These are phyloP conservation scores for Tachypleus tridentatus DNA, from an alignment of 1,140 invertebrate species.

Conservation along the genomic window DNA sequence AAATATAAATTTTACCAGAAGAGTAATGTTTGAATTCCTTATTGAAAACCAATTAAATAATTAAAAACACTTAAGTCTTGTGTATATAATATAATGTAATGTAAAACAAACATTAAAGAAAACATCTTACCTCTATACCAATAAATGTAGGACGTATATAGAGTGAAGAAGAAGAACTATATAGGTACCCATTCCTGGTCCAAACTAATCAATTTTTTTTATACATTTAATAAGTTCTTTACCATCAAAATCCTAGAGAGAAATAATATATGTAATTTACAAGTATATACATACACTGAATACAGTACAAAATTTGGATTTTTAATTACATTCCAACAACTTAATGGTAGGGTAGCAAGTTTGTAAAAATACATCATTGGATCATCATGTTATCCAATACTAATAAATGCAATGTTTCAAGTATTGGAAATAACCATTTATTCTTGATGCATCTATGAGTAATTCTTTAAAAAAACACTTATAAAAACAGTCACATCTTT, in stretches of 20 bases:
- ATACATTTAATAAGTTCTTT: slow-evolving; percentile 79
- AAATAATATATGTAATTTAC: background rate
- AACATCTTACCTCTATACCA: slow-evolving; percentile 76
- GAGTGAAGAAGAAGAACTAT: slow-evolving; percentile 65
- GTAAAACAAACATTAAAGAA: background rate
- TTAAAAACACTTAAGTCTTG: background rate
- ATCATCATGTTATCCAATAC: too few relatives aligned
- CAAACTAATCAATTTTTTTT: slow-evolving; percentile 68
- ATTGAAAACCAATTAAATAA: slow-evolving; percentile 1
- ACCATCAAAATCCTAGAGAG: slow-evolving; percentile 59
- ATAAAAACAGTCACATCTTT: too few relatives aligned
- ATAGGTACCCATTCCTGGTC: slow-evolving; percentile 97
- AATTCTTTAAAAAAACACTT: too few relatives aligned
- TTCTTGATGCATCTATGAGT: too few relatives aligned
- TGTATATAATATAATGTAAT: too few relatives aligned
- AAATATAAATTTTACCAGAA: slow-evolving; percentile 6
- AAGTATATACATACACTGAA: too few relatives aligned
- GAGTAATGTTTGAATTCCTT: slow-evolving; percentile 2
- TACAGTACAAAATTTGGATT: too few relatives aligned
- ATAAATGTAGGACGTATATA: slow-evolving; percentile 96
- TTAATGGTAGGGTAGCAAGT: too few relatives aligned
- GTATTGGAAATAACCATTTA: too few relatives aligned
- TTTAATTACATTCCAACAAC: too few relatives aligned
- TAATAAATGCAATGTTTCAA: too few relatives aligned
- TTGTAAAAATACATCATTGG: too few relatives aligned